These are phyloP conservation scores for Lasiurus borealis DNA, from an alignment of 2,113 vertebrate genomes.

Conservation along the genomic window DNA sequence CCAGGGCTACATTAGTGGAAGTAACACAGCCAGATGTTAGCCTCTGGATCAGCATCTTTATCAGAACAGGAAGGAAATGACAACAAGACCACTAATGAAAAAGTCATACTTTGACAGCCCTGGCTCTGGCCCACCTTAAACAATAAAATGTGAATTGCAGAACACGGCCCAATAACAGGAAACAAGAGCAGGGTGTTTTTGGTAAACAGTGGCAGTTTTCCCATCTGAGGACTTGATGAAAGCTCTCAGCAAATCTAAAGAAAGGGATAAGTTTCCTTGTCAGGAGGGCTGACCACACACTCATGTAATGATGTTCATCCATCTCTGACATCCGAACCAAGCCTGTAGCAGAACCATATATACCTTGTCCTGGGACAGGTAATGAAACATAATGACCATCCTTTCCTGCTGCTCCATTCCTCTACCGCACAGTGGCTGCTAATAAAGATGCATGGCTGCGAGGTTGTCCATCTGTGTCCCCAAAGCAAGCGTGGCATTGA, in stretches of 20 bases:
- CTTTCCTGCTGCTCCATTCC: conserved; percentile 13
- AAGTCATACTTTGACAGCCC: conserved; percentile 3
- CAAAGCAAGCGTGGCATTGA: background rate
- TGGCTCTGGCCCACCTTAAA: conserved; percentile 13
- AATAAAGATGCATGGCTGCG: conserved; percentile 64
- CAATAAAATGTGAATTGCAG: conserved; percentile 39
- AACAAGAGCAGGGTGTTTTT: background rate
- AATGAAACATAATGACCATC: conserved; percentile 32
- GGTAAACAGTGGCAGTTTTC: conserved; percentile 5
- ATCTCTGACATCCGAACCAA: conserved; percentile 49
- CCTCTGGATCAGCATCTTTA: background rate
- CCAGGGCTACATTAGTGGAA: background rate
- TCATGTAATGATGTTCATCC: conserved; percentile 62
- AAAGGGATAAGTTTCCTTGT: background rate
- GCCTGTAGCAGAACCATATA: background rate
- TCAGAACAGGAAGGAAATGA: conserved; percentile 57
- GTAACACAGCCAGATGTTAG: background rate
- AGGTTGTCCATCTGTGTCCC: conserved; percentile 27
- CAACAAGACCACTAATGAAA: conserved; percentile 37
- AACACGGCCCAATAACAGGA: conserved; percentile 48
- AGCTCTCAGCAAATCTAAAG: conserved; percentile 22
- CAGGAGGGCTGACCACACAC: conserved; percentile 52
- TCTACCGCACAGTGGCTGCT: conserved; percentile 53
- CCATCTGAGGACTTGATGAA: background rate
- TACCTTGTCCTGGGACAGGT: conserved; percentile 69